Evolutionary conservation across 2,113 vertebrate genomes (phyloP), one percentile per base, ranked within the genome.

Genomic region (Neolamprologus kungweensis): DNA sequence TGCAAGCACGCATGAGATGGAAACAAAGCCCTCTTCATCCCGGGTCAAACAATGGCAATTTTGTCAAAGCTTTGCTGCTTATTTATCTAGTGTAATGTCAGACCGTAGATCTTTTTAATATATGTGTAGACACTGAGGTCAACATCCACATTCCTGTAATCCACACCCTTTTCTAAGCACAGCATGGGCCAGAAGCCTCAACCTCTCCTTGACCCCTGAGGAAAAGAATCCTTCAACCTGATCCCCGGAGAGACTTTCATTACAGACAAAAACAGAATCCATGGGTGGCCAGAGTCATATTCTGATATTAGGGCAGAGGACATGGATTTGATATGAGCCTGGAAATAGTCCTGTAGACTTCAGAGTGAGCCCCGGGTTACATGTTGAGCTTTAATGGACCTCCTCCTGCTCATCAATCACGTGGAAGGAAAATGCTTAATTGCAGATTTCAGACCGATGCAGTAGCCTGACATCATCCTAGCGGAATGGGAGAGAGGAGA

Each of bases 181-280:
- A 89, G 89, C 71, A 87, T 92, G 92, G 95, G 93, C 94, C 86
- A 93, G 87, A 85, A 95, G 90, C 91, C 93, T 94, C 89, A 90
- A 91, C 93, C 92, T 95, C 93, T 90, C 94, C 94, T 96, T 96
- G 95, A 96, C 93, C 95, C 93, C 81, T 50, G 83, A 91, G 93
- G 93, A 96, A 96, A 93, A 87, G 86, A 93, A 95, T 95, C 91
- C 90, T 82, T 93, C 78, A 45, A 89, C 80, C 89, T 68, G 73
- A 91, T 95, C 95, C 94, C 95, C 40, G 21, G 95, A 93, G 95
- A 90, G 93, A 93, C 92, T 96, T 94, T 93, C 87, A 90, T 95
- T 96, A 95, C 95, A 92, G 88, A 92, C 90, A 85, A 91, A 94
- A 94, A 94, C 95, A 94, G 93, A 92, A 92, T 92, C 93, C 93